phyloP scores from a whole-genome alignment of 2,888 invertebrate species.

The Eurytoma adleriae region DNA sequence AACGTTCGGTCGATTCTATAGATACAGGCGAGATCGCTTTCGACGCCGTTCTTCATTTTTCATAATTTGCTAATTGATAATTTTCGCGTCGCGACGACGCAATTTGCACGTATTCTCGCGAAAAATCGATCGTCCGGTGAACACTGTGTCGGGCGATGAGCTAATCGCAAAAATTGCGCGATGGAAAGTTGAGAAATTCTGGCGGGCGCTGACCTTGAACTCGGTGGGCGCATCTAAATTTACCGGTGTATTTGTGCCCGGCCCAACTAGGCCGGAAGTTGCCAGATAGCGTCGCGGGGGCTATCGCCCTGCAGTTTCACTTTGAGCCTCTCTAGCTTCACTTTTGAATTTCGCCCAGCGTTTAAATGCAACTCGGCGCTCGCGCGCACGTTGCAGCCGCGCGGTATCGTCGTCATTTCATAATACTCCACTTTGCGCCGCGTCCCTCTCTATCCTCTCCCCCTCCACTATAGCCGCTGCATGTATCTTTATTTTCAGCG shows the following conservation, averaged over 20 bases:
- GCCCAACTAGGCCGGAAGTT: conserved; percentile 65
- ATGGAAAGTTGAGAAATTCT: conserved; percentile 28
- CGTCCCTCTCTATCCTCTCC: not conserved
- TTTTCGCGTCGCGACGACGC: too few relatives aligned
- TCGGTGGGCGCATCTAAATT: conserved; percentile 59
- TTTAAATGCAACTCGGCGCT: conserved; percentile 33
- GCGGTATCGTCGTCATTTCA: conserved; percentile 26
- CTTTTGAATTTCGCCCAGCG: conserved; percentile 38
- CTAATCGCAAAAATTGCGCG: conserved; percentile 9
- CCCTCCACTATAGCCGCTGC: not conserved
- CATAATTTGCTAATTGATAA: too few relatives aligned
- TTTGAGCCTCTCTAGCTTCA: conserved; percentile 28
- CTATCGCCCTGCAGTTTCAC: conserved; percentile 55
- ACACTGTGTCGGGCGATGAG: not conserved
- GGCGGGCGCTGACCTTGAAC: conserved; percentile 67
- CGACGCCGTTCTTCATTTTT: too few relatives aligned
- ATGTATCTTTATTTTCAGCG: conserved; percentile 45
- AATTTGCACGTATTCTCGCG: not conserved
- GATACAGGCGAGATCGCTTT: too few relatives aligned
- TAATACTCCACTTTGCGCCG: conserved; percentile 29
- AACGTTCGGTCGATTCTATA: too few relatives aligned
- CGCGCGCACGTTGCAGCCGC: not conserved
- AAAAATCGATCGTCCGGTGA: not conserved
- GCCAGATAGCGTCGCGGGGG: conserved; percentile 54
- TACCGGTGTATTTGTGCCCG: conserved; percentile 61